Evolutionary conservation across 2,797 vertebrate genomes (phyloP), one percentile per base, ranked within the genome.

Genomic region (Crax fasciolata): DNA sequence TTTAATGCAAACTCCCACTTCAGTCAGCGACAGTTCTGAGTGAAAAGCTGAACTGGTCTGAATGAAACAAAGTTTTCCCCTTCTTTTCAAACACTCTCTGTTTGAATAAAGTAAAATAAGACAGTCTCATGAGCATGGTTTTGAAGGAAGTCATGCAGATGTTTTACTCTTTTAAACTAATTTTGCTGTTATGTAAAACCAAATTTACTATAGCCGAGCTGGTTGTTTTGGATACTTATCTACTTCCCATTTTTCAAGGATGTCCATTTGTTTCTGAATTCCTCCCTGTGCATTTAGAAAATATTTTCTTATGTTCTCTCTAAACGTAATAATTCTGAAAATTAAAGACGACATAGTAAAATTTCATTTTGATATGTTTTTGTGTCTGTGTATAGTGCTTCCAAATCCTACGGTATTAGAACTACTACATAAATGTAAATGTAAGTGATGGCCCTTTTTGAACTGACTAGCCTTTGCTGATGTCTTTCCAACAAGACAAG

Each of bases 391-490:
- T 30, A 7, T 23, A 52, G 58, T 55, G 49, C 35, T 91, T 83
- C 49, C 54, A 92, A 89, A 83, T 89, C 81, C 93, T 80, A 13
- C 11, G 61, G 81, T 72, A 89, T 75, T 89, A 94, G 76, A 93
- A 12, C 49, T 74, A 81, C 61, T 80, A 58, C 35, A 89, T 24
- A 78, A 74, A 91, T 86, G 73, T 70, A 85, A 91, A 89, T 81
- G 72, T 39, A 82, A 82, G 75, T 75, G 90, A 77, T 41, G 48
- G 21, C 78, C 39, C 55, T 80, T 66, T 91, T 89, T 92, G 89
- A 88, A 94, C 70, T 25, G 58, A 73, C 80, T 59, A 85, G 51
- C 63, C 38, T 90, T 91, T 88, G 27, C 35, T 15, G 10, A 54
- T 84, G 28, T 57, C 79, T 93, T 75, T 93, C 80, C 89, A 77